Evolutionary conservation across 1,140 invertebrate genomes (phyloP).

Genomic region (Drosophila asahinai): DNA sequence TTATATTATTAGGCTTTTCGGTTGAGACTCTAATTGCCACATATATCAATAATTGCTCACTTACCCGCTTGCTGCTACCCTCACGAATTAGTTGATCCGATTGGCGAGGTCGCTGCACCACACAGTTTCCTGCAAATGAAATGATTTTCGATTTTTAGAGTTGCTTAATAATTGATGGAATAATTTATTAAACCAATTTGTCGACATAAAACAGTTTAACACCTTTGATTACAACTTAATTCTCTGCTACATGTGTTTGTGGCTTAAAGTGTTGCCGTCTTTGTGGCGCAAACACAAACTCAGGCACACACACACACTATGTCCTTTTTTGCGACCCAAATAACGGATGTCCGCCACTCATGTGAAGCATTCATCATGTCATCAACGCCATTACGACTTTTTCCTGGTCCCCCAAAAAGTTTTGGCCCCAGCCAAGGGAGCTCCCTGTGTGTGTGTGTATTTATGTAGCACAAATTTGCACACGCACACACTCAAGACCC

Average conservation of each 20-base stretch:
- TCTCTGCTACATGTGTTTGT: slow-evolving; percentile 4
- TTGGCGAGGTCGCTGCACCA: slow-evolving; percentile 91
- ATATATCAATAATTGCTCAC: slow-evolving; percentile 53
- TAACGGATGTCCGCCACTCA: slow-evolving; percentile 62
- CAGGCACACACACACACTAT: neutral
- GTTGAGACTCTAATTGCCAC: neutral
- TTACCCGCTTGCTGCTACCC: slow-evolving; percentile 90
- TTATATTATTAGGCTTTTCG: neutral
- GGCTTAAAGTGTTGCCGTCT: slow-evolving; percentile 22
- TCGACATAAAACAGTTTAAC: slow-evolving; percentile 27
- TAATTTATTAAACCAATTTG: slow-evolving; percentile 19
- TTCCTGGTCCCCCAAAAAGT: slow-evolving; percentile 24
- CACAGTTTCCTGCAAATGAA: slow-evolving; percentile 89
- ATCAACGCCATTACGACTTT: slow-evolving; percentile 62
- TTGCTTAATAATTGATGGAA: slow-evolving; percentile 12
- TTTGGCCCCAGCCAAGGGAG: slow-evolving; percentile 8
- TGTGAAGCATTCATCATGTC: slow-evolving; percentile 61
- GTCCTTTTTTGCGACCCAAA: slow-evolving; percentile 33
- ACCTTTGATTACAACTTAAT: slow-evolving; percentile 37
- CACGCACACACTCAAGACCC: slow-evolving; percentile 22
- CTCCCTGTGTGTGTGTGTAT: slow-evolving; percentile 2
- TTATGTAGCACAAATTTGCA: slow-evolving; percentile 38
- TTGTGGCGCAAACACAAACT: neutral
- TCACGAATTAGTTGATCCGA: slow-evolving; percentile 90
- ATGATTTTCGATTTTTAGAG: slow-evolving; percentile 1